Base-by-base conservation (phyloP, 2,797 vertebrate species). In the Sebastes iracundus region DNA sequence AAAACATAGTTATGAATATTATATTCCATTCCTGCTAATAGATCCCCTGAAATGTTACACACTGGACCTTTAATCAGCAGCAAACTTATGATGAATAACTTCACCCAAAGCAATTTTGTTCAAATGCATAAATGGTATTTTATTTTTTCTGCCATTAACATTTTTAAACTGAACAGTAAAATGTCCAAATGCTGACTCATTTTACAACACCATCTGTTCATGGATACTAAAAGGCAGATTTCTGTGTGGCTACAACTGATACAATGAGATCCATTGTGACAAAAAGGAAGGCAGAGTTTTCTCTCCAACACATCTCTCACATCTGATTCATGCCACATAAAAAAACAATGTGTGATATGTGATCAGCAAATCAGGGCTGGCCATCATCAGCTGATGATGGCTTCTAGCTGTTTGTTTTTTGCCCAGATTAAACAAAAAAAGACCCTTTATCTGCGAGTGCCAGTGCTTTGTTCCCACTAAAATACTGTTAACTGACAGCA, bases 201-300 rank as follows among this genome's bases (percentile, higher is more conserved):
- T 71, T 80, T 73, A 79, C 80, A 65, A 56, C 85, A 65, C 84
- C 86, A 85, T 89, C 88, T 92, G 87, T 25, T 79, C 69, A 23
- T n/a, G 46, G 52, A n/a, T 68, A 79, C 72, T 83, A 81, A 78
- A 77, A 70, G 55, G 64, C 72, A 46, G 23, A 73, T 75, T 69
- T 82, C 62, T 70, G 7, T 53, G 62, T 65, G 38, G 38, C 61
- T 67, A 12, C 62, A 53, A 76, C 64, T 76, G 81, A 76, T 73
- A 46, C 32, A 79, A 62, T 75, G 28, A 69, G 85, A 84, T 42
- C 38, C 49, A 55, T 22, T 32, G 55, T 30, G 8, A 42, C 7
- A 42, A 42, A 13, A 28, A 22, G 16, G 25, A 75, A 58, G 64
- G 72, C 14, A 25, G 20, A 49, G 33, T 66, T 68, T 35, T 82